phyloP scores from a whole-genome alignment of 2,888 invertebrate genomes.

The Petrolisthes manimaculis region DNA sequence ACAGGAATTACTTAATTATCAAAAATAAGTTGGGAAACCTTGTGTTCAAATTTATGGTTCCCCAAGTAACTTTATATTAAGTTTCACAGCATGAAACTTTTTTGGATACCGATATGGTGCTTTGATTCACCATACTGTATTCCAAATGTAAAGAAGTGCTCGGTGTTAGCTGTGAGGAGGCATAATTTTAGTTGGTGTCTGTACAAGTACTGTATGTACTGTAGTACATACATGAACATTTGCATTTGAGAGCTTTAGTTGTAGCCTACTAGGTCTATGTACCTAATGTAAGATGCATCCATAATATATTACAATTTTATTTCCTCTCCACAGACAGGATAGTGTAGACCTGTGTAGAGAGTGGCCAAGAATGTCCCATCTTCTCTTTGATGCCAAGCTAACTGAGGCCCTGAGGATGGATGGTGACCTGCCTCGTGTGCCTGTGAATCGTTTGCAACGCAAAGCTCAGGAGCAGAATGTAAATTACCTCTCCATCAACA shows the following conservation, averaged over 20 bases:
- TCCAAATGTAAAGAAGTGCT: too few species aligned
- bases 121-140: too few species aligned
- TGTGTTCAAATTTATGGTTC: too few species aligned
- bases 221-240: background rate
- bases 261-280: background rate
- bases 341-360: too few species aligned
- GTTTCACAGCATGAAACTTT: too few species aligned
- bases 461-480: conserved; percentile 64
- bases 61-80: too few species aligned
- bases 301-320: background rate
- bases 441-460: conserved; percentile 61
- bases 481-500: conserved; percentile 34
- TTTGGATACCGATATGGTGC: too few species aligned
- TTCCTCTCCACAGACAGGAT: background rate
- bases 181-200: too few species aligned
- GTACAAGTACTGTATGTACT: too few species aligned
- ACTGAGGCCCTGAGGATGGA: conserved; percentile 57
- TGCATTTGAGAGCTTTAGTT: background rate
- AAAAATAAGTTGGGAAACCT: too few species aligned
- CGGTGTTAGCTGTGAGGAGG: too few species aligned
- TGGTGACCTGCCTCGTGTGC: conserved; percentile 46
- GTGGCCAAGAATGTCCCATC: conserved; percentile 48
- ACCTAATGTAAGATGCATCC: background rate
- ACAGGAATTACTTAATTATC: too few species aligned
- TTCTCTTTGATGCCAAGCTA: conserved; percentile 59